phyloP scores from a whole-genome alignment of 2,113 vertebrate genomes.

The Rattus rattus region DNA sequence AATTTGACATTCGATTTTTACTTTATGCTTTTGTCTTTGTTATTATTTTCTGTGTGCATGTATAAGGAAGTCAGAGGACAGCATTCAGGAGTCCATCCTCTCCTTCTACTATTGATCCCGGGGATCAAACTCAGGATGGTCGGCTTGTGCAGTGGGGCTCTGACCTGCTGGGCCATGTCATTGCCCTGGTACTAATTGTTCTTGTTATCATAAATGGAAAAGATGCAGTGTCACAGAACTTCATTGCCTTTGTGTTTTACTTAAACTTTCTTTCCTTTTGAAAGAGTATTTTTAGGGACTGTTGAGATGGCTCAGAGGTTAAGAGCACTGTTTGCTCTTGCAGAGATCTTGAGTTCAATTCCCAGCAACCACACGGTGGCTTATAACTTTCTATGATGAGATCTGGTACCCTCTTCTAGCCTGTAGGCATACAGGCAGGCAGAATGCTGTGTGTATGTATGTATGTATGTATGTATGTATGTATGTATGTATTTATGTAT shows the following conservation, averaged over 20 bases:
- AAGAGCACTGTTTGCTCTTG: no score
- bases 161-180: background rate
- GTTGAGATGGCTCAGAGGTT: no score
- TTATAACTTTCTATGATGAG: no score
- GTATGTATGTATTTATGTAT: no score
- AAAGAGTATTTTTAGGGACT: slow-evolving; percentile 27
- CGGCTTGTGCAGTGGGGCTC: background rate
- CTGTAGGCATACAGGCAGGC: no score
- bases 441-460: no score
- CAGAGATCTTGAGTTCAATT: no score
- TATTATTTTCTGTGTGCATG: background rate
- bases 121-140: no score
- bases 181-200: background rate
- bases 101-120: background rate
- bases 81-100: background rate
- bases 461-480: no score
- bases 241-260: slow-evolving; percentile 1
- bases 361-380: no score
- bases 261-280: slow-evolving; percentile 2
- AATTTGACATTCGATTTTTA: background rate
- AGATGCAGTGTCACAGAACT: background rate
- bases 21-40: background rate
- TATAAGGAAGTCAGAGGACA: background rate
- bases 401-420: no score
- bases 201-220: background rate